These are phyloP conservation scores for Echinarachnius parma DNA, from an alignment of 53 echinoderm and acorn worm species.

Conservation along the genomic window DNA sequence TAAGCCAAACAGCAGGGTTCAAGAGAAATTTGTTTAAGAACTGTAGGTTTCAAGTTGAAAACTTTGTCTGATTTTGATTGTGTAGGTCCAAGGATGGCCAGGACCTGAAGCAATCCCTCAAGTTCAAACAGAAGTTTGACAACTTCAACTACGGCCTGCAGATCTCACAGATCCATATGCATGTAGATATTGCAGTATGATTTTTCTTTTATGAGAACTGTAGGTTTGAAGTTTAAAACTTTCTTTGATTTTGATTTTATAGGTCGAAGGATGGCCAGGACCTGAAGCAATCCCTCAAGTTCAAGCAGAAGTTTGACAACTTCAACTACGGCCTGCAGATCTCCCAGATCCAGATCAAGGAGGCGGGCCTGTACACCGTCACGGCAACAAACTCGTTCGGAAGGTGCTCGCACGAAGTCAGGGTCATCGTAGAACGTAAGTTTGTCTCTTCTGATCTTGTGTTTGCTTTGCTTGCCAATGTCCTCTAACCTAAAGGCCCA, in stretches of 20 bases:
- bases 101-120: constrained; percentile 72
- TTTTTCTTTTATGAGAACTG: no score
- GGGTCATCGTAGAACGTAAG: constrained; percentile 81
- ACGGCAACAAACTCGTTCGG: constrained; percentile 89
- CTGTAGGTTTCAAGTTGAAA: no score
- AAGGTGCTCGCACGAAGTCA: constrained; percentile 53
- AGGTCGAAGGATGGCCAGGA: constrained; percentile 77
- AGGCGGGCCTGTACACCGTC: constrained; percentile 74
- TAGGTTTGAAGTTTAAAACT: no score
- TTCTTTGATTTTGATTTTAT: no score
- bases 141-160: constrained; percentile 71
- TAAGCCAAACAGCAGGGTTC: no score
- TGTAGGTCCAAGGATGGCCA: constrained; percentile 76
- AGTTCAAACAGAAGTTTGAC: constrained; percentile 76
- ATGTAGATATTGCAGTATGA: no score
- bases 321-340: constrained; percentile 69
- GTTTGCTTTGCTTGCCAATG: no score
- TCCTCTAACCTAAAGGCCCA: no score
- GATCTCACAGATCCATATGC: no score
- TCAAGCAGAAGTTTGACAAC: constrained; percentile 79
- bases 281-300: constrained; percentile 71
- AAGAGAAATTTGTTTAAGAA: no score
- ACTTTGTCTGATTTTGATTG: no score
- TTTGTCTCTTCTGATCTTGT: neutral
- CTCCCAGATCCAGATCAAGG: constrained; percentile 40